These are phyloP conservation scores for Piezodorus guildinii DNA, from an alignment of 1,140 invertebrate species.

Conservation along the genomic window DNA sequence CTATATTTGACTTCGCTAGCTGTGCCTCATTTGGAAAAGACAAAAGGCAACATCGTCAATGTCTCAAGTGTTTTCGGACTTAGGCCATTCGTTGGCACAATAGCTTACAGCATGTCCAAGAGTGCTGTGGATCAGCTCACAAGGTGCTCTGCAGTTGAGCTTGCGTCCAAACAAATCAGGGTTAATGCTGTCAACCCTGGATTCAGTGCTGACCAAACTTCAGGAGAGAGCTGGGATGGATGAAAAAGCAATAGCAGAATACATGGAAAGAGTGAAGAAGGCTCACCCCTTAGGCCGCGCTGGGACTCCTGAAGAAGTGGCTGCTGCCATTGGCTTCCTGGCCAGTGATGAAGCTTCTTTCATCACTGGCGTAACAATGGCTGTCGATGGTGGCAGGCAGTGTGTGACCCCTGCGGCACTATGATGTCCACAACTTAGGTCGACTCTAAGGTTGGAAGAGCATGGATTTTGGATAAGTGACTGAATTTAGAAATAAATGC, in stretches of 20 bases:
- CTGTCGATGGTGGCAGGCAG: constrained; percentile 48
- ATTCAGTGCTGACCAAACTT: constrained; percentile 45
- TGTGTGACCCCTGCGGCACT: constrained; percentile 34
- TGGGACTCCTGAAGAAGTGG: constrained; percentile 37
- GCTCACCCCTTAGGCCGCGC: constrained; percentile 39
- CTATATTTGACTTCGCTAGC: constrained; percentile 76
- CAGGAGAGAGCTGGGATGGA: constrained; percentile 46
- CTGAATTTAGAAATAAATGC: no score
- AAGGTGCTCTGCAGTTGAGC: constrained; percentile 42
- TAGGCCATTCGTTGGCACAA: constrained; percentile 33
- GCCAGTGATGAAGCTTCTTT: constrained; percentile 35
- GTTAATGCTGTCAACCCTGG: constrained; percentile 50
- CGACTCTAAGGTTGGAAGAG: no score
- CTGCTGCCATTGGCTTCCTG: constrained; percentile 36
- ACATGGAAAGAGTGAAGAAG: constrained; percentile 36
- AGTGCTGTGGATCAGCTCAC: constrained; percentile 53
- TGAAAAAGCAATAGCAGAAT: constrained; percentile 44
- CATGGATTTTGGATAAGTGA: no score
- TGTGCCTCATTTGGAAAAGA: constrained; percentile 66
- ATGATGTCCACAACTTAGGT: no score
- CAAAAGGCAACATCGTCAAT: constrained; percentile 47
- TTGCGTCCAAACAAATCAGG: constrained; percentile 38
- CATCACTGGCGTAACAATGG: constrained; percentile 37
- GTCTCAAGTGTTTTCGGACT: constrained; percentile 35
- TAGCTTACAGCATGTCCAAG: constrained; percentile 45